A percentile compares a stretch with the other conserved stretches of the same genome.
Conservation (phyloP, 2,797 vertebrate species). For the Falco naumanni region DNA sequence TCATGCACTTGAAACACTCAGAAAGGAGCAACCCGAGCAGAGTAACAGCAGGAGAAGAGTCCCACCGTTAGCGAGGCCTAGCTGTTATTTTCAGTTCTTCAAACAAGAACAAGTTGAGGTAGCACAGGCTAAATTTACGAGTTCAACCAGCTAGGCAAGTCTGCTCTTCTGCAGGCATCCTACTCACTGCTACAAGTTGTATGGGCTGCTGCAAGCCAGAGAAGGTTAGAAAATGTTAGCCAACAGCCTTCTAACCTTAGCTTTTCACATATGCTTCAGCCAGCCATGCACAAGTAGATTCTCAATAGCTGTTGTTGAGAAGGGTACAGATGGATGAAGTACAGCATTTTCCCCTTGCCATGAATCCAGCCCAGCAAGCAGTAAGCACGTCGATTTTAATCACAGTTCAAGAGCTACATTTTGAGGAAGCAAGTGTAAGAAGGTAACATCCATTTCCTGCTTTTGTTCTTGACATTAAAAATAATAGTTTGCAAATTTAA, state of each 20-base stretch:
- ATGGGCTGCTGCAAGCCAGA: neutral
- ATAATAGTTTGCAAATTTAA: neutral
- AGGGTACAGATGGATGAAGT: neutral
- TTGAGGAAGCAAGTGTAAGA: neutral
- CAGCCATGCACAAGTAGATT: neutral
- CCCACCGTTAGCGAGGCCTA: neutral
- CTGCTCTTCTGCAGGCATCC: neutral
- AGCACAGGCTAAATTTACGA: neutral
- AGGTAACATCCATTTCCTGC: constrained; percentile 21
- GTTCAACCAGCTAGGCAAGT: neutral
- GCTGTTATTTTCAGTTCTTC: neutral
- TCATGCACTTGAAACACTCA: neutral
- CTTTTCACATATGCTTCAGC: neutral
- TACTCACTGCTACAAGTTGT: neutral
- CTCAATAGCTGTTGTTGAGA: neutral
- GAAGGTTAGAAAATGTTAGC: neutral
- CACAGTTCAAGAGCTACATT: neutral
- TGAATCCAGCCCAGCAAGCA: neutral
- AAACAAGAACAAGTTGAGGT: neutral
- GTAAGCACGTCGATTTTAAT: neutral
- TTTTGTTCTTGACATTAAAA: constrained; percentile 7
- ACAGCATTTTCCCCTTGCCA: neutral
- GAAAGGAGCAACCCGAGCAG: neutral
- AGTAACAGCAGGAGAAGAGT: neutral
- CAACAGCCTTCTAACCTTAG: neutral